Evolutionary conservation across 2,113 vertebrate species (phyloP).

Genomic region (Halichoeres trimaculatus): DNA sequence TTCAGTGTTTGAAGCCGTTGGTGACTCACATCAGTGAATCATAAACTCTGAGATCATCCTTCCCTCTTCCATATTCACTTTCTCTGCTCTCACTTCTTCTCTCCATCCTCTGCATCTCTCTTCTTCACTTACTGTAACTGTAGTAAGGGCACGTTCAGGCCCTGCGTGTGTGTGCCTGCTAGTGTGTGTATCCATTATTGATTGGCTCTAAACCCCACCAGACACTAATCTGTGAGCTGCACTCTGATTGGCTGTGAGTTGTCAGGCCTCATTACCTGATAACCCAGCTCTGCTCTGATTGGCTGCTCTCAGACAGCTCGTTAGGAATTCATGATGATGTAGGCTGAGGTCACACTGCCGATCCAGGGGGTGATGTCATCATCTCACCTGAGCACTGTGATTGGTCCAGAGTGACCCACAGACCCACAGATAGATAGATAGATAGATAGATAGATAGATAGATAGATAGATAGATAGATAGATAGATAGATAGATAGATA

Average conservation of each 20-base stretch:
- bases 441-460: no score
- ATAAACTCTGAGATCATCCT: conserved; percentile 57
- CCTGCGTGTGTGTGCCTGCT: no score
- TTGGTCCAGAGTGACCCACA: conserved; percentile 50
- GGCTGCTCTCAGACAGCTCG: conserved; percentile 35
- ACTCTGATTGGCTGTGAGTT: conserved; percentile 42
- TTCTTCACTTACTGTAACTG: conserved; percentile 42
- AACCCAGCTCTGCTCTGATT: conserved; percentile 50
- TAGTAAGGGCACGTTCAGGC: conserved; percentile 5
- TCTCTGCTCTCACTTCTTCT: neutral
- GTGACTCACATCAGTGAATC: conserved; percentile 65
- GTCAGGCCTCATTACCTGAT: conserved; percentile 67
- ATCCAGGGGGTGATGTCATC: conserved; percentile 78
- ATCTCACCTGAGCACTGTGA: conserved; percentile 55
- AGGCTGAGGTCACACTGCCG: conserved; percentile 73
- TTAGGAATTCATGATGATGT: conserved; percentile 74
- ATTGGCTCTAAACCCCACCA: conserved; percentile 35
- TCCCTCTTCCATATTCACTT: conserved; percentile 14
- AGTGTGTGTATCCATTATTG: conserved; percentile 59
- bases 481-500: no score
- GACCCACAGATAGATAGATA: neutral
- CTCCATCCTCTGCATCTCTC: neutral
- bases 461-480: no score
- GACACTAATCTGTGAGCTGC: conserved; percentile 45
- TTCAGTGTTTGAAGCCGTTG: conserved; percentile 9